Evolutionary conservation across 2,888 invertebrate genomes (phyloP).

Genomic region (Oligia fasciuncula): DNA sequence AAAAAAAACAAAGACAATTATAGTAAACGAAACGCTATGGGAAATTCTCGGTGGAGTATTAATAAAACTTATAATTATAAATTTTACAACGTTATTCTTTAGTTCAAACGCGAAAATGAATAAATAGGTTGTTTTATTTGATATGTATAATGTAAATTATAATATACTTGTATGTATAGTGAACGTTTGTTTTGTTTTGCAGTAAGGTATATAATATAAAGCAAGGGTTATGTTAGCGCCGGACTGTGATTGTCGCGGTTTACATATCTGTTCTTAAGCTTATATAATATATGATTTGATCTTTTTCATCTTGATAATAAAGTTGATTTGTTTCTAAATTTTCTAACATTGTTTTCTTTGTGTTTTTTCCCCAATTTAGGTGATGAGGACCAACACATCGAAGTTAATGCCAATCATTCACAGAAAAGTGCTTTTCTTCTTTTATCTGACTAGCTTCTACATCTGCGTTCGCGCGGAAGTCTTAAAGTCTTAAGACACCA

Average conservation of each 20-base stretch:
- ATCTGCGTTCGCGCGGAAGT: background rate
- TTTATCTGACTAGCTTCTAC: background rate
- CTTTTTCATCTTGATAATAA: slow-evolving; percentile 90
- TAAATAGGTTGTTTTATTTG: slow-evolving; percentile 76
- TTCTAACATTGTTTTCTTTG: slow-evolving; percentile 78
- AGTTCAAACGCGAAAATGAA: slow-evolving; percentile 76
- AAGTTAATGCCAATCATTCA: background rate
- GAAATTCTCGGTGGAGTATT: slow-evolving; percentile 84
- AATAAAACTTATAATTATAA: slow-evolving; percentile 78
- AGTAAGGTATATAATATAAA: slow-evolving; percentile 65
- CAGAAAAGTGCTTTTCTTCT: background rate
- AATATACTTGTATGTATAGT: slow-evolving; percentile 71
- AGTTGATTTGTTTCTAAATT: slow-evolving; percentile 90
- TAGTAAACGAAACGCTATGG: slow-evolving; percentile 78
- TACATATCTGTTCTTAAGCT: slow-evolving; percentile 87
- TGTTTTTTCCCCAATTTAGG: slow-evolving; percentile 23
- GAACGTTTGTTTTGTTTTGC: slow-evolving; percentile 64
- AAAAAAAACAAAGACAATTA: slow-evolving; percentile 83
- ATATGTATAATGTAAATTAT: slow-evolving; percentile 78
- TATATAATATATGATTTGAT: slow-evolving; percentile 86
- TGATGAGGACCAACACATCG: background rate
- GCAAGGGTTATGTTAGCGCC: slow-evolving; percentile 72
- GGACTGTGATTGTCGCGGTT: slow-evolving; percentile 68
- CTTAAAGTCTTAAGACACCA: background rate
- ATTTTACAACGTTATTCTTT: slow-evolving; percentile 82